Evolutionary conservation across 2,113 vertebrate genomes (phyloP).

Genomic region (Vidua macroura): DNA sequence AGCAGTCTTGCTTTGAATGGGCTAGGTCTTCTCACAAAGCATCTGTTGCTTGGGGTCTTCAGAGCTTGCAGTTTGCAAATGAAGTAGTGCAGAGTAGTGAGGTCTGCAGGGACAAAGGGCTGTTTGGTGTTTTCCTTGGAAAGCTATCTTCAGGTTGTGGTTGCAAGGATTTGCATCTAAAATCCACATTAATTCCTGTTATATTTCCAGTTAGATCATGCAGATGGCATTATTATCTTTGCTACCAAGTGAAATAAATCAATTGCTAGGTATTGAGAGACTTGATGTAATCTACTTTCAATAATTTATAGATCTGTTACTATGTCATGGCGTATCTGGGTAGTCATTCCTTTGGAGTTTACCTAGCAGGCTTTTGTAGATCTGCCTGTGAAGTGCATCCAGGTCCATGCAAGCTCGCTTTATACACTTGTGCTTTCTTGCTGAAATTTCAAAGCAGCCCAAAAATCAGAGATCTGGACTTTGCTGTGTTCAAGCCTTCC

Average conservation of each 20-base stretch:
- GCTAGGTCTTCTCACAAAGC: neutral
- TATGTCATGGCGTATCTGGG: neutral
- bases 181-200: neutral
- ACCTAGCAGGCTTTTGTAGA: neutral
- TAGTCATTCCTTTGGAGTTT: neutral
- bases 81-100: neutral
- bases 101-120: neutral
- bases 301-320: neutral
- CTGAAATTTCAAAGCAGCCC: neutral
- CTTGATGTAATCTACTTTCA: neutral
- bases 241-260: neutral
- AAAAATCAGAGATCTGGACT: neutral
- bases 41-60: neutral
- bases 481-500: neutral
- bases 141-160: neutral
- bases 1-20: neutral
- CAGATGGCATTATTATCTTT: neutral
- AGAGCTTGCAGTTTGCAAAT: neutral
- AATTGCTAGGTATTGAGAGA: neutral
- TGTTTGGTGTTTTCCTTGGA: conserved; percentile 27
- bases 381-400: neutral
- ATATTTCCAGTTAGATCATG: neutral
- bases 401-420: neutral
- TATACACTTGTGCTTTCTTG: neutral
- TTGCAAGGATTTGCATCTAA: conserved; percentile 1